Evolutionary conservation across 2,888 invertebrate genomes (phyloP), one percentile per base, ranked within the genome.

Genomic region (Archips xylosteana): DNA sequence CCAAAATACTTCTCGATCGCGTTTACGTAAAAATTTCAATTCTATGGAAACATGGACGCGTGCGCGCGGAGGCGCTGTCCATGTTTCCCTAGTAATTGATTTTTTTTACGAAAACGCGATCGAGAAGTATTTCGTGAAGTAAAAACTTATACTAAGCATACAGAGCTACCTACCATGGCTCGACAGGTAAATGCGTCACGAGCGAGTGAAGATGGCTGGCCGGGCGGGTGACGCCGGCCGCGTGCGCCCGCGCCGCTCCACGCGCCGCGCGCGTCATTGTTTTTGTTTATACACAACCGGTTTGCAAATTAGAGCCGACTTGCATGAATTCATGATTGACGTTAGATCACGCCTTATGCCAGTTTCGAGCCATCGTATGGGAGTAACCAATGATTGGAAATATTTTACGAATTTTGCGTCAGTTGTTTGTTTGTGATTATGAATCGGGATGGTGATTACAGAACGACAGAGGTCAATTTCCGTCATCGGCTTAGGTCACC

Each of bases 211-310:
- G 36, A 36, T 36, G 36, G 36, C 36, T 5, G 36, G 39, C 39
- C 6, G 39, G 1, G 51, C 23, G 45, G n/a, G 45, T 32, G 61
- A n/a, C 61, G 34, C 49, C 36, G 34, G 10, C 32, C 13, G 34
- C 49, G 64, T 15, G 66, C 61, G 60, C 15, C 34, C 15, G 59
- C 61, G 47, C 49, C 23, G 47, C 49, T 12, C 36, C 9, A 42
- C 64, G 36, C 60, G 60, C 34, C 13, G 42, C 71, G 71, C 71
- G 54, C 71, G 71, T 71, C 71, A 71, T 67, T 71, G 71, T 62
- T 71, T 71, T 67, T 71, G 71, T 71, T 67, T 66, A 62, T 54
- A 71, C 60, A 42, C 54, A 71, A 71, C 71, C 71, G 71, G 71
- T 67, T 71, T 45, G 42, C 32, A 64, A 23, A 65, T 61, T 62